phyloP scores from a whole-genome alignment of 2,797 vertebrate genomes.

The Valencia hispanica region DNA sequence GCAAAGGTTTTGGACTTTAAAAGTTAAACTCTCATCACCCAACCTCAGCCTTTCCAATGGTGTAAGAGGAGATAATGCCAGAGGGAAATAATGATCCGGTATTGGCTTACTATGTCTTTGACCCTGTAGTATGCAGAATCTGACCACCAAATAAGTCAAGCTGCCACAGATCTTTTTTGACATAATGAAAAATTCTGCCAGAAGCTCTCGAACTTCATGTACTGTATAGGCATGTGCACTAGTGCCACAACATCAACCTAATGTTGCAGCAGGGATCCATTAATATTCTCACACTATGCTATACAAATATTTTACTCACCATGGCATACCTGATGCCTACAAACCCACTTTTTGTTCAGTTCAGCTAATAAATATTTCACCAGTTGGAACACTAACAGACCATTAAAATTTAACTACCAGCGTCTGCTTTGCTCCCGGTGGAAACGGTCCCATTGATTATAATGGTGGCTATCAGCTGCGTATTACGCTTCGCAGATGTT shows the following conservation, averaged over 20 bases:
- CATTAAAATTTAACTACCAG: no score
- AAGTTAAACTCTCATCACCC: not conserved
- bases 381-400: not conserved
- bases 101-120: not conserved
- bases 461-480: no score
- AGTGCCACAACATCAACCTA: not conserved
- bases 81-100: not conserved
- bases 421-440: no score
- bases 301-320: not conserved
- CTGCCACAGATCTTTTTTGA: not conserved
- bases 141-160: not conserved
- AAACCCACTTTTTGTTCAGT: not conserved
- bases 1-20: conserved; percentile 20
- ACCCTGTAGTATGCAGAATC: not conserved
- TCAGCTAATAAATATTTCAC: not conserved
- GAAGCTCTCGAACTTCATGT: not conserved
- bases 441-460: no score
- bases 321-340: not conserved
- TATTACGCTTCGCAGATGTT: no score
- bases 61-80: not conserved
- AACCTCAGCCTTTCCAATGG: not conserved
- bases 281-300: not conserved
- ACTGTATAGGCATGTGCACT: not conserved
- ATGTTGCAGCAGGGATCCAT: not conserved
- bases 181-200: not conserved